A percentile compares a stretch with the other conserved stretches of the same genome.
These are phyloP conservation scores for Orius laevigatus DNA, from an alignment of 1,140 invertebrate genomes.

Conservation along the genomic window DNA sequence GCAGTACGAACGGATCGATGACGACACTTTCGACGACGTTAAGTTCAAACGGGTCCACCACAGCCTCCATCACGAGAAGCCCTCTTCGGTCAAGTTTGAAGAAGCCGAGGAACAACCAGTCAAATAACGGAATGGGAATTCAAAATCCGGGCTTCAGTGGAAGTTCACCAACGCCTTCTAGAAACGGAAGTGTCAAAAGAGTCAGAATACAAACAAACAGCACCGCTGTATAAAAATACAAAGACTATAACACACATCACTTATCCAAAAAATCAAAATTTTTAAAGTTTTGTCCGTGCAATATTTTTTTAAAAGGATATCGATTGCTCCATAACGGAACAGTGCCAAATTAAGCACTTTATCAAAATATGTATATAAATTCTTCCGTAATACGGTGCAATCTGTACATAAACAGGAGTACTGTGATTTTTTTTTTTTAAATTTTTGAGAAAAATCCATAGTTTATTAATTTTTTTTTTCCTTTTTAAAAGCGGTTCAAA, in stretches of 20 bases:
- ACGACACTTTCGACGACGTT: slow-evolving; percentile 52
- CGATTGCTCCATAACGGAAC: too few relatives aligned
- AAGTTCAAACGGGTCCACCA: slow-evolving; percentile 39
- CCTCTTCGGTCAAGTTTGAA: slow-evolving; percentile 66
- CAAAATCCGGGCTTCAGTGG: slow-evolving; percentile 69
- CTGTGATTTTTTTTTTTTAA: too few relatives aligned
- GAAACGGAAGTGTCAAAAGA: slow-evolving; percentile 72
- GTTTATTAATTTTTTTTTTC: too few relatives aligned
- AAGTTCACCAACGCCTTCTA: slow-evolving; percentile 56
- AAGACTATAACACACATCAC: background rate
- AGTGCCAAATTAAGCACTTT: too few relatives aligned
- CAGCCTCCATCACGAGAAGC: slow-evolving; percentile 40
- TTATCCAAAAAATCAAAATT: too few relatives aligned
- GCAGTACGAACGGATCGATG: slow-evolving; percentile 54
- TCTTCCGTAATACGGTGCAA: too few relatives aligned
- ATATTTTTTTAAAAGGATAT: too few relatives aligned
- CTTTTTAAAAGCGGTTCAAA: too few relatives aligned
- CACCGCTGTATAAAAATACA: slow-evolving; percentile 45
- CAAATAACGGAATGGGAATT: slow-evolving; percentile 49
- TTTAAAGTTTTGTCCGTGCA: too few relatives aligned
- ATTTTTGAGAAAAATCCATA: too few relatives aligned
- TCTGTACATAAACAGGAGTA: too few relatives aligned
- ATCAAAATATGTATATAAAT: too few relatives aligned
- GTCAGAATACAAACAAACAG: slow-evolving; percentile 75
- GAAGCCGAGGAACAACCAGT: slow-evolving; percentile 45